Conservation (phyloP, 2,797 vertebrate species). For the Apogon talboti region DNA sequence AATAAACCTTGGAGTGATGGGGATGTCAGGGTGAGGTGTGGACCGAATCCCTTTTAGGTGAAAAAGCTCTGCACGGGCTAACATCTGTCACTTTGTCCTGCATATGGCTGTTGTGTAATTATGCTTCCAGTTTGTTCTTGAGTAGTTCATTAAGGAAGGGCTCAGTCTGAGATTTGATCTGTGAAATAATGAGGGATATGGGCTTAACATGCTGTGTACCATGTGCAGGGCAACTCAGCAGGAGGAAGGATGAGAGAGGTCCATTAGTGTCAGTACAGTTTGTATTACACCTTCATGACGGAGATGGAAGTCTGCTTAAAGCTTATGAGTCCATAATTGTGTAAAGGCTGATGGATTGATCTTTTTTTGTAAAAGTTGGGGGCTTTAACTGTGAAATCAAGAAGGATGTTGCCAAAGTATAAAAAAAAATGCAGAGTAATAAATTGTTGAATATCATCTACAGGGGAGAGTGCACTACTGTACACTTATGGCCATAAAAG, state of each 20-base stretch:
- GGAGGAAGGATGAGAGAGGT: conserved; percentile 45
- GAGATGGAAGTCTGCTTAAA: neutral
- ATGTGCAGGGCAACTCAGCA: conserved; percentile 35
- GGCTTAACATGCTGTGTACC: conserved; percentile 46
- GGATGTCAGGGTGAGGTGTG: too few species aligned
- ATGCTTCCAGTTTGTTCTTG: conserved; percentile 14
- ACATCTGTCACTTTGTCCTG: conserved; percentile 3
- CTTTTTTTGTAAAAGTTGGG: too few species aligned
- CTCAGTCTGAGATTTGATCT: conserved; percentile 60
- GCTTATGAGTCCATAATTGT: too few species aligned
- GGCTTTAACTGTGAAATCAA: too few species aligned
- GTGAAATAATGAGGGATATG: conserved; percentile 66
- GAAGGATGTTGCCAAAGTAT: too few species aligned
- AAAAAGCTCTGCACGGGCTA: neutral
- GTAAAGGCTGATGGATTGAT: too few species aligned
- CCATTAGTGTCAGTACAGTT: conserved; percentile 63
- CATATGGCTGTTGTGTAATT: conserved; percentile 4
- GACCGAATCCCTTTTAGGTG: conserved; percentile 4
- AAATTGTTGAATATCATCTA: conserved; percentile 2
- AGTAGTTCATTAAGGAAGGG: conserved; percentile 63
- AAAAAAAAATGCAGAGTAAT: too few species aligned
- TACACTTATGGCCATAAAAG: conserved; percentile 11
- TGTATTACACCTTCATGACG: conserved; percentile 57
- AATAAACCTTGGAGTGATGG: too few species aligned
- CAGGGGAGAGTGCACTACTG: neutral